Evolutionary conservation across 2,888 invertebrate genomes (phyloP).

Genomic region (Parnassius glacialis): DNA sequence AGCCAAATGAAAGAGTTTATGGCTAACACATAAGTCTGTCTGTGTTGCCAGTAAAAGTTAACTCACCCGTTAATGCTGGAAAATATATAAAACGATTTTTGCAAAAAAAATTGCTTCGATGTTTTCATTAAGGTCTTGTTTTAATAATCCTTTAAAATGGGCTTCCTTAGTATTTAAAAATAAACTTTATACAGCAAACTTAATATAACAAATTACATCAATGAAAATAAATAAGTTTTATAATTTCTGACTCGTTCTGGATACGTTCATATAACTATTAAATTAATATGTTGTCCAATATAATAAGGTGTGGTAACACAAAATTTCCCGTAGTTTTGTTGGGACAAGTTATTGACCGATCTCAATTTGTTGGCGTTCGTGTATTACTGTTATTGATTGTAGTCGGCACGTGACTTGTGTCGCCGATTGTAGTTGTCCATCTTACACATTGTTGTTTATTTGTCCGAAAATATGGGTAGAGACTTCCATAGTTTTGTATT

Average conservation of each 20-base stretch:
- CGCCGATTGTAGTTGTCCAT: slow-evolving; percentile 58
- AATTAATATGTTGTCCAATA: neutral
- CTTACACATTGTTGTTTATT: slow-evolving; percentile 54
- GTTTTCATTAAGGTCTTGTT: too few species aligned
- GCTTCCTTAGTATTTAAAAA: too few species aligned
- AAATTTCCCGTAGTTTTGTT: slow-evolving; percentile 50
- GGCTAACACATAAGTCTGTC: slow-evolving; percentile 72
- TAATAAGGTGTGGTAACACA: slow-evolving; percentile 48
- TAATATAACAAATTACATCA: too few species aligned
- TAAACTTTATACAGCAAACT: too few species aligned
- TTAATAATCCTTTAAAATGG: too few species aligned
- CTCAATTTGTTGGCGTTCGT: slow-evolving; percentile 72
- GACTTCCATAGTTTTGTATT: slow-evolving; percentile 11
- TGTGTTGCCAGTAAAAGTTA: slow-evolving; percentile 63
- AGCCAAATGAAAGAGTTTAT: slow-evolving; percentile 81
- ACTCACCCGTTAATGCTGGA: slow-evolving; percentile 43
- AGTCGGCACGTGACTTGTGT: slow-evolving; percentile 75
- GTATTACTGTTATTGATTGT: slow-evolving; percentile 79
- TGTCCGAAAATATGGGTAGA: slow-evolving; percentile 25
- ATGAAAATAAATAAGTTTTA: too few species aligned
- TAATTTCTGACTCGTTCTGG: too few species aligned
- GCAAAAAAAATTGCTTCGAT: neutral
- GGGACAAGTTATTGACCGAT: slow-evolving; percentile 76
- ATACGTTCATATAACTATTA: too few species aligned
- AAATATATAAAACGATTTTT: slow-evolving; percentile 28